phyloP scores from a whole-genome alignment of 2,797 vertebrate species.

The Pipistrellus nathusii region DNA sequence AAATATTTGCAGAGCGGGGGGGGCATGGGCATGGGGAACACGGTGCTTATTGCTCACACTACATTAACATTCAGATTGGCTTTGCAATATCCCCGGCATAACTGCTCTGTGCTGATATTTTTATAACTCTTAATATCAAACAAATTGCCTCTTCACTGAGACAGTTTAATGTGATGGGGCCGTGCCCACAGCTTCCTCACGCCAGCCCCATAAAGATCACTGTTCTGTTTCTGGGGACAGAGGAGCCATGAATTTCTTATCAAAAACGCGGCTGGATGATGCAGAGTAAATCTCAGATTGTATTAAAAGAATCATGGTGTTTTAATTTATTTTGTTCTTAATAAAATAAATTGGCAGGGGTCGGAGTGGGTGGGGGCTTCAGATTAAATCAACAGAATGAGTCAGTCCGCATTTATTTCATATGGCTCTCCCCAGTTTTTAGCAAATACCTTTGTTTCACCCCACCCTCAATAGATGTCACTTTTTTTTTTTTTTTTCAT shows the following conservation, averaged over 20 bases:
- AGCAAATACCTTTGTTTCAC: not conserved
- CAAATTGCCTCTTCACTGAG: slow-evolving; percentile 83
- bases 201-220: slow-evolving; percentile 80
- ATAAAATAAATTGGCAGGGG: slow-evolving; percentile 58
- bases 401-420: slow-evolving; percentile 11
- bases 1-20: slow-evolving; percentile 78
- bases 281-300: slow-evolving; percentile 75
- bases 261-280: slow-evolving; percentile 77
- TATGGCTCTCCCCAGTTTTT: not conserved
- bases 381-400: not conserved
- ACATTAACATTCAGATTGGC: slow-evolving; percentile 84
- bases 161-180: slow-evolving; percentile 82
- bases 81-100: slow-evolving; percentile 73
- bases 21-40: slow-evolving; percentile 9
- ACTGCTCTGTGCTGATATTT: slow-evolving; percentile 80
- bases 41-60: slow-evolving; percentile 78
- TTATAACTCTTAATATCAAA: slow-evolving; percentile 85
- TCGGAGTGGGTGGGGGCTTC: fast-evolving
- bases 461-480: not conserved
- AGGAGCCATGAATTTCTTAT: slow-evolving; percentile 80
- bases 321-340: slow-evolving; percentile 78
- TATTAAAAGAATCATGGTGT: slow-evolving; percentile 74
- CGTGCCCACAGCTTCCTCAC: slow-evolving; percentile 71
- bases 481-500: not conserved
- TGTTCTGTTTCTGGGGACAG: slow-evolving; percentile 80